Evolutionary conservation across 2,797 vertebrate genomes (phyloP).

Genomic region (Taeniopygia guttata): DNA sequence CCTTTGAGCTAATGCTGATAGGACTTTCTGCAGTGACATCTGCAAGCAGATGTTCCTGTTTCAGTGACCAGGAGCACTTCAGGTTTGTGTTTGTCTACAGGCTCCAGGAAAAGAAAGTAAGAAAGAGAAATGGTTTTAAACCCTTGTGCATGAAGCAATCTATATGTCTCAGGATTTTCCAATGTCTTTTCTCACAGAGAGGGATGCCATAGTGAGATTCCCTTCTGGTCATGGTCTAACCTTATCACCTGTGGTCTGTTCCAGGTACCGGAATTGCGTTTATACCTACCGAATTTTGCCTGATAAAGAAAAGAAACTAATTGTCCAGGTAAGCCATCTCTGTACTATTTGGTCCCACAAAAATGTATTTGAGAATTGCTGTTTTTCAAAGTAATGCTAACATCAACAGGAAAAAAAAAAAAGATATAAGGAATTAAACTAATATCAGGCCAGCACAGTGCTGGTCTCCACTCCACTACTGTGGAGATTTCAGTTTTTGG

Average conservation of each 20-base stretch:
- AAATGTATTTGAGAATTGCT: not conserved
- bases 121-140: not conserved
- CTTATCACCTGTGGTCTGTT: constrained; percentile 45
- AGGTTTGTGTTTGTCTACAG: not conserved
- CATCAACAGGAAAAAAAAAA: not conserved
- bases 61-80: not conserved
- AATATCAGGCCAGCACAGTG: not conserved
- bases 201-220: not conserved
- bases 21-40: constrained; percentile 22
- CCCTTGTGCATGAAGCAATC: not conserved
- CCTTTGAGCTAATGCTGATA: not conserved
- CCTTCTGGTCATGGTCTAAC: not conserved
- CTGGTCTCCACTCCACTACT: not conserved
- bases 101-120: not conserved
- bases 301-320: constrained; percentile 90
- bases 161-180: not conserved
- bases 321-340: constrained; percentile 87
- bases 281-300: constrained; percentile 97
- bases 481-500: not conserved
- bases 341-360: not conserved
- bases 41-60: not conserved
- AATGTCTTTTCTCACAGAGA: not conserved
- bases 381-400: not conserved
- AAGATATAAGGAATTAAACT: not conserved
- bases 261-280: constrained; percentile 90